A percentile compares a stretch with the other conserved stretches of the same genome.
Conservation (phyloP, 1,140 invertebrate genomes). For the Geopemphigus sp. region DNA sequence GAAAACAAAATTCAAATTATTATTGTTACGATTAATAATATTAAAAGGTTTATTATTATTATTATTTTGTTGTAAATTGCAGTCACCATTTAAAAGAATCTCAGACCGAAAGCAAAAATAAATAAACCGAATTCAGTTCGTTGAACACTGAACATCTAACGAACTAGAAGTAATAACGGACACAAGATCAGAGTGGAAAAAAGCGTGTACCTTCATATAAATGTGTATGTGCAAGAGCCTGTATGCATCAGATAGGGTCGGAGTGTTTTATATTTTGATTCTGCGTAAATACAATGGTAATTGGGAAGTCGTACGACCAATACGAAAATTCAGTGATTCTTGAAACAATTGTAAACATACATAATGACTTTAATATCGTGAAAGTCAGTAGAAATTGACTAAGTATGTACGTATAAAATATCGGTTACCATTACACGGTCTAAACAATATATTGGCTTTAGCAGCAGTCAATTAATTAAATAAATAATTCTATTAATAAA, state of each 20-base stretch:
- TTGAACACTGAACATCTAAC: slow-evolving; percentile 33
- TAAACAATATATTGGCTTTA: not conserved
- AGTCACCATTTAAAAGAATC: slow-evolving; percentile 20
- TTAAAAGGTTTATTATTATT: not conserved
- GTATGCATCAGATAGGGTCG: not conserved
- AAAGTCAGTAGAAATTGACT: not conserved
- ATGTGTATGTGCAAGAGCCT: not conserved
- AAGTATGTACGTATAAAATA: not conserved
- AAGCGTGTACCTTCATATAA: slow-evolving; percentile 1
- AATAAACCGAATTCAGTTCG: slow-evolving; percentile 45
- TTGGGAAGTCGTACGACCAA: not conserved
- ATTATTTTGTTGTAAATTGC: not conserved
- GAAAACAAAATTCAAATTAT: slow-evolving; percentile 53
- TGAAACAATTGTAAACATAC: slow-evolving; percentile 3
- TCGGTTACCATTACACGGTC: not conserved
- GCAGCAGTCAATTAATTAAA: not conserved
- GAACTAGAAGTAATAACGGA: slow-evolving; percentile 46
- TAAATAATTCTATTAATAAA: too few species aligned
- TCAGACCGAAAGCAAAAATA: slow-evolving; percentile 19
- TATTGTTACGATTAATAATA: slow-evolving; percentile 15
- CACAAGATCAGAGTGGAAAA: not conserved
- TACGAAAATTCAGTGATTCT: slow-evolving; percentile 22
- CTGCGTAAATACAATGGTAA: not conserved
- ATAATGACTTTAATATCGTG: not conserved
- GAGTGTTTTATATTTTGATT: slow-evolving; percentile 25